Conservation (phyloP, 2,888 invertebrate genomes). For the Drosophila rellima region DNA sequence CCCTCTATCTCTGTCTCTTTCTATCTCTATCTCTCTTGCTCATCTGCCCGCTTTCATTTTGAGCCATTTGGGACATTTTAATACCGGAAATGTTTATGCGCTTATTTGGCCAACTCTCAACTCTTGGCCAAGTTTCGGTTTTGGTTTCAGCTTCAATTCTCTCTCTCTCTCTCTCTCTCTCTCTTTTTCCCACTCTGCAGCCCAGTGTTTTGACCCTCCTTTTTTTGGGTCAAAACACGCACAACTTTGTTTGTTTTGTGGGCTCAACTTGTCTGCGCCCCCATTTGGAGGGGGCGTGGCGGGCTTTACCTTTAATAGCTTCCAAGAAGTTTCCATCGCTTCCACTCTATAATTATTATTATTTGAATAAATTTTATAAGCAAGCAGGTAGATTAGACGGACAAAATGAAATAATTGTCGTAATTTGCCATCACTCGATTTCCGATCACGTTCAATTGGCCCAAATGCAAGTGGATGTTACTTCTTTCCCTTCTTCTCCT, state of each 20-base stretch:
- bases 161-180: neutral
- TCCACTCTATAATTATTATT: constrained; percentile 19
- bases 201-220: neutral
- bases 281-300: neutral
- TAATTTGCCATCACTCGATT: constrained; percentile 24
- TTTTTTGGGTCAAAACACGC: constrained; percentile 28
- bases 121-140: constrained; percentile 3
- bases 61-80: constrained; percentile 40
- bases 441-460: constrained; percentile 40
- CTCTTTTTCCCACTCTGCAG: neutral
- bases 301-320: constrained; percentile 28
- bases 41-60: constrained; percentile 11
- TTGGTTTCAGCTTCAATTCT: constrained; percentile 1
- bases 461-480: constrained; percentile 9
- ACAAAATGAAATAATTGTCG: constrained; percentile 15
- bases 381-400: neutral
- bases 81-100: constrained; percentile 67
- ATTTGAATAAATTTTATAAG: constrained; percentile 3
- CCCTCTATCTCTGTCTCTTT: neutral
- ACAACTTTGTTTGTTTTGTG: constrained; percentile 24
- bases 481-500: no score
- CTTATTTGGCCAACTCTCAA: constrained; percentile 44
- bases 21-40: neutral
- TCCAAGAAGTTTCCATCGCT: constrained; percentile 6
- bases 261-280: constrained; percentile 11